Percentiles rank a stretch among this genome's conserved stretches.
These are phyloP conservation scores for Gasterosteus aculeatus DNA, from an alignment of 2,113 vertebrate genomes.

Conservation along the genomic window DNA sequence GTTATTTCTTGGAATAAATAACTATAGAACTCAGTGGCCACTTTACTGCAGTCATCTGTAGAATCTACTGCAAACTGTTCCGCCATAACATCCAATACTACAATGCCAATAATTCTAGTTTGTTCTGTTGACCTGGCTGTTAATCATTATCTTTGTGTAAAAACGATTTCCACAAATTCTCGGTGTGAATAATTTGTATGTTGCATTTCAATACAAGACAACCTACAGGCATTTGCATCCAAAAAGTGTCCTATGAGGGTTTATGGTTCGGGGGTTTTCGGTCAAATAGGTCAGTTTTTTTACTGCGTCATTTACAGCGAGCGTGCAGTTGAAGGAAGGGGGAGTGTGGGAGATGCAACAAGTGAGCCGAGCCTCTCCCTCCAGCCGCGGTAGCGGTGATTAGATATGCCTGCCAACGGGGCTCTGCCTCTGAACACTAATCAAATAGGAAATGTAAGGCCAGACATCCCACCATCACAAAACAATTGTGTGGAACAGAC, in stretches of 20 bases:
- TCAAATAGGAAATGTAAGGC: slow-evolving; percentile 79
- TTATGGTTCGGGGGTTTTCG: no score
- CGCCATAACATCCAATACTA: not conserved
- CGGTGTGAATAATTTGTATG: not conserved
- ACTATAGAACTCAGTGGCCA: not conserved
- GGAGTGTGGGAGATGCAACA: slow-evolving; percentile 70
- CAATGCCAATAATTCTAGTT: not conserved
- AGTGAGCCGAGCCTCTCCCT: slow-evolving; percentile 66
- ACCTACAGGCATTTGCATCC: slow-evolving; percentile 4
- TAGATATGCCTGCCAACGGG: slow-evolving; percentile 74
- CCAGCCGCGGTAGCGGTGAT: slow-evolving; percentile 75
- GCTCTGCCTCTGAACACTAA: slow-evolving; percentile 70
- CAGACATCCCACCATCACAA: slow-evolving; percentile 74
- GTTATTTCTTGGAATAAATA: slow-evolving; percentile 20
- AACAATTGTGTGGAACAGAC: slow-evolving; percentile 71
- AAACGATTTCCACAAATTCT: not conserved
- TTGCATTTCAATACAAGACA: slow-evolving; percentile 17
- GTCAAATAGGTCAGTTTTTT: not conserved
- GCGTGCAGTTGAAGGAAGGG: slow-evolving; percentile 13
- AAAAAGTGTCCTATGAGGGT: not conserved
- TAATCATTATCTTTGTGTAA: not conserved
- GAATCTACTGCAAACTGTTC: not conserved
- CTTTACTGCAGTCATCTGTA: not conserved
- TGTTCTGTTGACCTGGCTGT: not conserved
- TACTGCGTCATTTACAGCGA: slow-evolving; percentile 29